phyloP scores from a whole-genome alignment of 2,113 vertebrate species.

The Centropus unirufus region DNA sequence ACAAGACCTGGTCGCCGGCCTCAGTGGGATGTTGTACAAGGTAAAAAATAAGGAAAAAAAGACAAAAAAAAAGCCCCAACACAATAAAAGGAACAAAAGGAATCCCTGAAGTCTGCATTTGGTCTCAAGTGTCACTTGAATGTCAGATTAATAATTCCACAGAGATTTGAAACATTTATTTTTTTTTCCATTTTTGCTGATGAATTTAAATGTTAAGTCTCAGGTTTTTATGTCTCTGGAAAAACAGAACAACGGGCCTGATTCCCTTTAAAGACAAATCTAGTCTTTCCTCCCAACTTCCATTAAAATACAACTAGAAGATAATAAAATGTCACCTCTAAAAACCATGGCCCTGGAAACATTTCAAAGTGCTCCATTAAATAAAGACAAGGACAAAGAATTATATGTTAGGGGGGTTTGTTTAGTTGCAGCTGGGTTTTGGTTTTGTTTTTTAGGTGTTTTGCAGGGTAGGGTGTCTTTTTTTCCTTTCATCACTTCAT shows the following conservation, averaged over 20 bases:
- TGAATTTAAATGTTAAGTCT: neutral
- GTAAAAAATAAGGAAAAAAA: conserved; percentile 58
- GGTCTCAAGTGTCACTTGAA: neutral
- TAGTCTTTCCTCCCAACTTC: neutral
- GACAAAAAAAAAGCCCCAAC: rapidly evolving
- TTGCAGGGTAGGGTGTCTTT: neutral
- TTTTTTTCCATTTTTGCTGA: neutral
- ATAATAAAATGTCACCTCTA: neutral
- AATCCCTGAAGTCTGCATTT: neutral
- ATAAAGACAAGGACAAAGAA: rapidly evolving
- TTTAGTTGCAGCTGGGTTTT: too few relatives aligned
- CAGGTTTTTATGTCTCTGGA: neutral
- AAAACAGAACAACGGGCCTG: neutral
- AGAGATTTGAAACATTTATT: neutral
- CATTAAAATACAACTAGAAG: neutral
- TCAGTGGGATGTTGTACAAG: conserved; percentile 86
- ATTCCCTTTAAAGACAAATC: neutral
- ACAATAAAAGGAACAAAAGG: neutral
- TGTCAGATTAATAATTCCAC: neutral
- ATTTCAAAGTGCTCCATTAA: neutral
- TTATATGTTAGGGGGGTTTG: rapidly evolving
- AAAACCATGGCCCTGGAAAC: neutral
- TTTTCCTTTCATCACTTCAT: neutral
- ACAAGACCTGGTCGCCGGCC: conserved; percentile 81
- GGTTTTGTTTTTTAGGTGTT: neutral